phyloP scores from a whole-genome alignment of 2,888 invertebrate species.

The Entomobrya multifasciata region DNA sequence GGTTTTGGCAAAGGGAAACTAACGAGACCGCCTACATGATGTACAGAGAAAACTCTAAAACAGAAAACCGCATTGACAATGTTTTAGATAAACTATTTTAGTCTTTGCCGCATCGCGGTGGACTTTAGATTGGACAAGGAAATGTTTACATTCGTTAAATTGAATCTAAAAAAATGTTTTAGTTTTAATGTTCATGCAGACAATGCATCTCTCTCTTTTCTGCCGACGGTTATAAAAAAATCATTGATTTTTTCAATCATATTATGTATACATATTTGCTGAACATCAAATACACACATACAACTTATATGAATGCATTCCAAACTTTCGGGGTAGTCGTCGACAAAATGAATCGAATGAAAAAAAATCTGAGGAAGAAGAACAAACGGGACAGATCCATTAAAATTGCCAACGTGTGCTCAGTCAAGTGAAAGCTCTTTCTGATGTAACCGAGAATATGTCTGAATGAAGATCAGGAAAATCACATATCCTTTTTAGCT shows the following conservation, averaged over 20 bases:
- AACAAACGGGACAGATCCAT: conserved; percentile 29
- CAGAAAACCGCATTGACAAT: neutral
- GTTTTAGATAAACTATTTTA: neutral
- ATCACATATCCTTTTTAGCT: conserved; percentile 34
- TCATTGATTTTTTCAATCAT: conserved; percentile 11
- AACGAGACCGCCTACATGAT: conserved; percentile 65
- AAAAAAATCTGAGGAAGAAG: neutral
- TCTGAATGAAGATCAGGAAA: neutral
- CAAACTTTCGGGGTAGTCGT: neutral
- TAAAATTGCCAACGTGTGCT: conserved; percentile 31
- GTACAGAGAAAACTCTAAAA: no score
- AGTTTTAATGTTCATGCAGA: conserved; percentile 14
- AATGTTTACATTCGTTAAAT: conserved; percentile 40
- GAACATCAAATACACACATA: no score
- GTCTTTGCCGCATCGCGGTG: conserved; percentile 17
- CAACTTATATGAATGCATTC: conserved; percentile 1
- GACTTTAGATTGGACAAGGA: no score
- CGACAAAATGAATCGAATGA: neutral
- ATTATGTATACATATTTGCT: neutral
- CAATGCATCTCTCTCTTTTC: conserved; percentile 4
- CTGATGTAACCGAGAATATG: no score
- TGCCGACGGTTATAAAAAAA: neutral
- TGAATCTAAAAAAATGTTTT: conserved; percentile 30
- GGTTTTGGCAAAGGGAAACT: conserved; percentile 66
- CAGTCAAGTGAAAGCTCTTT: conserved; percentile 20